Conservation (phyloP, 2,797 vertebrate genomes). For the Sternotherus odoratus region DNA sequence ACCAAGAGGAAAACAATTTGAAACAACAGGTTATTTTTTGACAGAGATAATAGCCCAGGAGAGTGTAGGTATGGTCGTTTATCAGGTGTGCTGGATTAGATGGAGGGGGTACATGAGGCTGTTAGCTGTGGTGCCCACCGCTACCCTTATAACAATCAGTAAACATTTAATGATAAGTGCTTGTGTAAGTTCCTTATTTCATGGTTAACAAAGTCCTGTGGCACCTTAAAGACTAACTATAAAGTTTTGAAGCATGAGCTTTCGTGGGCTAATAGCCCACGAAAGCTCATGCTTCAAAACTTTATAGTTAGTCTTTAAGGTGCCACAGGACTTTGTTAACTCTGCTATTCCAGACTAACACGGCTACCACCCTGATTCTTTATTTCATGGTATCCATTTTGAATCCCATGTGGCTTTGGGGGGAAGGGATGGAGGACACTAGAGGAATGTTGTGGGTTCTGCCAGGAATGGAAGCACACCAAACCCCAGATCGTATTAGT, state of each 20-base stretch:
- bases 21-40: neutral
- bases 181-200: neutral
- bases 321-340: no score
- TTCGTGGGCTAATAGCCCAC: no score
- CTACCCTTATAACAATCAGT: neutral
- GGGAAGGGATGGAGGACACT: neutral
- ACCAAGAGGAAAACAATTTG: conserved; percentile 32
- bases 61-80: neutral
- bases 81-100: neutral
- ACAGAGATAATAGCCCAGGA: neutral
- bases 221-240: no score
- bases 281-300: no score
- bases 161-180: neutral
- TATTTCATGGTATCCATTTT: neutral
- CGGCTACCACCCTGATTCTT: no score
- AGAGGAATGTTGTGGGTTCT: neutral
- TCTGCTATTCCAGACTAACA: no score
- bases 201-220: no score
- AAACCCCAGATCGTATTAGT: no score
- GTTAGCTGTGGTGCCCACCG: neutral
- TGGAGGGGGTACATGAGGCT: neutral
- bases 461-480: no score
- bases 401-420: neutral
- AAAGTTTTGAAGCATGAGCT: no score
- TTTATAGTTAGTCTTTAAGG: no score